Base-by-base conservation (phyloP, 2,888 invertebrate species). In the Meteorus cinctellus region DNA sequence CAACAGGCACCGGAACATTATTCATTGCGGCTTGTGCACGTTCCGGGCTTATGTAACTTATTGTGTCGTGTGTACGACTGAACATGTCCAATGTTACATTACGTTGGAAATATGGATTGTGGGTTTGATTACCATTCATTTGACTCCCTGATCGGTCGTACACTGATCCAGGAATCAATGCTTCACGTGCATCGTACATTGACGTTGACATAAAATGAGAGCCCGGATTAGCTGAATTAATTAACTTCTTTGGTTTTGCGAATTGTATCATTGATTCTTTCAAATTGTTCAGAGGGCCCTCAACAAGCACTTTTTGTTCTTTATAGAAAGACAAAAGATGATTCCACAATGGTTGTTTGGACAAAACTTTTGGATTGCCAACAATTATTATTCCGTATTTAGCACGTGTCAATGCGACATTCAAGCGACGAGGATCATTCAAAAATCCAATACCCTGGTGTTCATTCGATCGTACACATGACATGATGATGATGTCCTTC, bases 401-500 rank as follows among this genome's bases (percentile, higher is more conserved):
- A 6, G 99, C 98, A 76, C 99, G 93, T 0, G 99, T 99, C 24
- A 99, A 90, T 0, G 99, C 99, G 0, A 99, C 99, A 91, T 99
- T 99, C 70, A 99, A 92, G 72, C 99, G 95, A 2, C 99, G 92
- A 0, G 99, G 99, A 90, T 99, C 99, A 87, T 98, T 98, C 55
- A 99, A 92, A 89, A 99, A 99, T 0, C 99, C 99, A 84, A 99
- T 99, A 59, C 98, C 99, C 89, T 99, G 98, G 86, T 98, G 97
- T 87, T 99, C 99, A 88, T 99, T 99, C 6, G 98, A 98, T 71
- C 99, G 93, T 2, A 99, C 99, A 90, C 99, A 99, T 0, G 98
- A 98, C 95, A 99, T 96, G 72, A 99, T 98, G 82, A 99, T 99
- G 76, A 99, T 96, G 87, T 99, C 99, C 87, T 99, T 99, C 88